Evolutionary conservation across 2,113 vertebrate species (phyloP).

Genomic region (Cyprinodon variegatus): DNA sequence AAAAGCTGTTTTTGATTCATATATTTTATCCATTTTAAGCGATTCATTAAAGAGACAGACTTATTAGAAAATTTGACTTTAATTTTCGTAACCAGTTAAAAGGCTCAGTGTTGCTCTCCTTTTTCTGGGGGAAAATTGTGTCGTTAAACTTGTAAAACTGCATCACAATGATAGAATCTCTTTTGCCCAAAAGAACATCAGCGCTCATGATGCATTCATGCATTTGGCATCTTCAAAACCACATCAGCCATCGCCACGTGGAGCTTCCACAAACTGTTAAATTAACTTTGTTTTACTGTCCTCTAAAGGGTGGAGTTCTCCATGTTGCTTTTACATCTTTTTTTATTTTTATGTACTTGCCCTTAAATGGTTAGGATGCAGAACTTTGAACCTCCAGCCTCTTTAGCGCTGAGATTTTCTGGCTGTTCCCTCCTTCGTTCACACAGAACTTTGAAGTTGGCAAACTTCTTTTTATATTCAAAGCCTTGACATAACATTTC

Average conservation of each 20-base stretch:
- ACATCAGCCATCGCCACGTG: too few relatives aligned
- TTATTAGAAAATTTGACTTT: not conserved
- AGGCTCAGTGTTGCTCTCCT: not conserved
- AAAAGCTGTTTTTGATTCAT: too few relatives aligned
- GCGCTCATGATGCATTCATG: not conserved
- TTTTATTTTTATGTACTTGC: not conserved
- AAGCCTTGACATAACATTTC: not conserved
- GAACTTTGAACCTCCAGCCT: not conserved
- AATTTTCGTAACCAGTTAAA: not conserved
- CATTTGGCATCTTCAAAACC: not conserved
- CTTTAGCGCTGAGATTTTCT: not conserved
- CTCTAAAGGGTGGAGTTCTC: not conserved
- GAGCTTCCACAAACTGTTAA: not conserved
- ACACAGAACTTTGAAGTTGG: not conserved
- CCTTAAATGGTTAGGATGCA: not conserved
- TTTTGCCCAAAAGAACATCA: not conserved
- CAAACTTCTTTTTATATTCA: not conserved
- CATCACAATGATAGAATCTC: not conserved
- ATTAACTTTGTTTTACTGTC: not conserved
- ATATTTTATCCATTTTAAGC: not conserved
- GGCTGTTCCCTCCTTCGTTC: not conserved
- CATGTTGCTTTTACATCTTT: not conserved
- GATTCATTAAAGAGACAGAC: not conserved
- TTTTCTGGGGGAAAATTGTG: too few relatives aligned
- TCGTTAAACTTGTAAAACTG: not conserved